Base-by-base conservation (phyloP, 1,140 invertebrate species). In the Laupala kohalensis region DNA sequence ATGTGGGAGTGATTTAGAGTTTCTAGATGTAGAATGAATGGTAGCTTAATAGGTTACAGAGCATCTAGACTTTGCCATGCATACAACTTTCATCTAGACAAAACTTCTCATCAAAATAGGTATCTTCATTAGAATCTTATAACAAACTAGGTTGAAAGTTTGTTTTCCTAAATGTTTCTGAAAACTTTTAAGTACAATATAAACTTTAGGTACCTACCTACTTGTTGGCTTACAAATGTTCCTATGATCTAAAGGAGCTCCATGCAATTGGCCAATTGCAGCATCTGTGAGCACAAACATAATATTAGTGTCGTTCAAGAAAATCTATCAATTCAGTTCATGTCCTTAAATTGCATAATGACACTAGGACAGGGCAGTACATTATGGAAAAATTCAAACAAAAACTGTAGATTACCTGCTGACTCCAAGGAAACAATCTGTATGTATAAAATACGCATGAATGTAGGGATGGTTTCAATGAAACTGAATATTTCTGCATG, bases 201-300 rank as follows among this genome's bases (percentile, higher is more conserved):
- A n/a, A 28, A 64, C 15, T 71, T 25, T 13, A 65, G 29, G 30
- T 72, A 74, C 29, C 67, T 74, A 78, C 77, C 78, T 77, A 68
- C 85, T 85, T 24, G 86, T 83, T 0, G 88, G 88, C 77, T 90
- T 90, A 80, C 88, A 90, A 72, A 90, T 89, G 78, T 90, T 87
- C 25, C 88, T 78, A 78, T 90, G 88, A 78, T 90, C 88, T 66
- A 90, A 80, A 0, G 85, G 85, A 27, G 89, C 86, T 15, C 86
- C 88, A 73, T 84, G 86, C 53, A 88, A 80, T 25, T 84, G 81
- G 3, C 88, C 89, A 64, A 89, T 82, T 25, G 87, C 88, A 0
- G 87, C 86, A 83, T 90, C 88, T 89, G 77, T 6, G 80, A 80
- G 62, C 28, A 27, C n/a, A n/a, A n/a, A n/a, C n/a, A n/a, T n/a